Base-by-base conservation (phyloP, 1,140 invertebrate genomes). In the Bombus superbus region DNA sequence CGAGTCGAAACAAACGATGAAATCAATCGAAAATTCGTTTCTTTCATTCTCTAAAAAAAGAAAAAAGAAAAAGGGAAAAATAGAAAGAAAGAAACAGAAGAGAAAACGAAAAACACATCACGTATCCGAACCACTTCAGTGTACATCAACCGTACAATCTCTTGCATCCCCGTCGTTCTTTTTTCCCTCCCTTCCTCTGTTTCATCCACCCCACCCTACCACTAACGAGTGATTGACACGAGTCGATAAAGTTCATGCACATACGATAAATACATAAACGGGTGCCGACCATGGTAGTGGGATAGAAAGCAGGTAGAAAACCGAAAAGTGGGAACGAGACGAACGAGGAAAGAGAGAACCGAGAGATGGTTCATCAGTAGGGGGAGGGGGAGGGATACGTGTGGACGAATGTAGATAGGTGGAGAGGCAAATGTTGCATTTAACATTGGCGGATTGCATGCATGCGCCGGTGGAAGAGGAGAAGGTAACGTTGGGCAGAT, bases 201-300 rank as follows among this genome's bases (percentile, higher is more conserved):
- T 35, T 4, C 8, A 22, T 10, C 40, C 75, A 44, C 10, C 64
- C 57, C 40, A 38, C 62, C 53, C 76, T 71, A 59, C 62, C 71
- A 64, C 83, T 80, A 84, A 74, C 59, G 71, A 62, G 85, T 94
- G 94, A 94, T 94, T 94, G 94, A 95, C 93, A 94, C 88, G 91
- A 92, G 92, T 94, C 93, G 93, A 94, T 94, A 94, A 92, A 93
- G 91, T 93, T 91, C 93, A 91, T 93, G 92, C 89, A 87, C 86
- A 88, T 88, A 89, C 86, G 86, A 94, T 93, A 93, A 94, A 92
- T 87, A 90, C 83, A 74, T 85, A 89, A 78, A 91, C 87, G 88
- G 62, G 59, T 73, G 32, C 62, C 71, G 82, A 53, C 35, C 75
- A 53, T 35, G 59, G 25, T 40, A 57, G 53, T 42, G 86, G 64